Conservation (phyloP, 2,113 vertebrate species). For the Lutjanus erythropterus region DNA sequence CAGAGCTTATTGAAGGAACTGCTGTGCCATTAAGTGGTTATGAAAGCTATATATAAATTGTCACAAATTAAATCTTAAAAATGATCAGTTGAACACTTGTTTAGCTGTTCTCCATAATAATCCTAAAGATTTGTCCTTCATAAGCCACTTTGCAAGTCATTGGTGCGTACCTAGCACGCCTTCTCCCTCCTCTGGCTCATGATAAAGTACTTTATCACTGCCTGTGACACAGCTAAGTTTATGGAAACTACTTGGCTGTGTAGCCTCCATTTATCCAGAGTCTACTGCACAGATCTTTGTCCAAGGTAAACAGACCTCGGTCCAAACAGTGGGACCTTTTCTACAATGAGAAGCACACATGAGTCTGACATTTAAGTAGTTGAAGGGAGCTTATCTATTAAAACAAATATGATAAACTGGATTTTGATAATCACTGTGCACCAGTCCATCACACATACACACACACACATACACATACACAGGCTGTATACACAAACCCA, state of each 20-base stretch:
- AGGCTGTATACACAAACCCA: constrained; percentile 61
- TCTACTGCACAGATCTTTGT: constrained; percentile 39
- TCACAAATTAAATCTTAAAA: not conserved
- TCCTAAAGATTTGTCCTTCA: constrained; percentile 37
- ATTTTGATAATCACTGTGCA: constrained; percentile 48
- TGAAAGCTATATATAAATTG: not conserved
- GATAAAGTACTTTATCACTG: constrained; percentile 58
- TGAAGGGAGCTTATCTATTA: constrained; percentile 41
- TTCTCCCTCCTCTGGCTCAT: not conserved
- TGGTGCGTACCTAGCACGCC: not conserved
- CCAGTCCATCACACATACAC: constrained; percentile 12
- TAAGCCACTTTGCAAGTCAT: constrained; percentile 33
- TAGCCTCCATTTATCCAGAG: constrained; percentile 26
- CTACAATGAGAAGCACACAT: not conserved
- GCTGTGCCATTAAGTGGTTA: not conserved
- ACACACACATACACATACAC: constrained; percentile 23
- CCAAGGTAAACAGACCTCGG: constrained; percentile 45
- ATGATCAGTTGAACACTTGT: not conserved
- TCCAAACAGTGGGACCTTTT: constrained; percentile 13
- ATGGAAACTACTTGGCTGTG: constrained; percentile 44
- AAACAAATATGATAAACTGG: constrained; percentile 69
- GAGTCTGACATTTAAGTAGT: constrained; percentile 38
- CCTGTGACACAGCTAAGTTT: constrained; percentile 28
- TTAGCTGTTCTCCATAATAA: constrained; percentile 1
- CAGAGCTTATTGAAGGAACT: not conserved